These are phyloP conservation scores for Drosophila aff. DNA, from an alignment of 1,140 invertebrate genomes.

Conservation along the genomic window DNA sequence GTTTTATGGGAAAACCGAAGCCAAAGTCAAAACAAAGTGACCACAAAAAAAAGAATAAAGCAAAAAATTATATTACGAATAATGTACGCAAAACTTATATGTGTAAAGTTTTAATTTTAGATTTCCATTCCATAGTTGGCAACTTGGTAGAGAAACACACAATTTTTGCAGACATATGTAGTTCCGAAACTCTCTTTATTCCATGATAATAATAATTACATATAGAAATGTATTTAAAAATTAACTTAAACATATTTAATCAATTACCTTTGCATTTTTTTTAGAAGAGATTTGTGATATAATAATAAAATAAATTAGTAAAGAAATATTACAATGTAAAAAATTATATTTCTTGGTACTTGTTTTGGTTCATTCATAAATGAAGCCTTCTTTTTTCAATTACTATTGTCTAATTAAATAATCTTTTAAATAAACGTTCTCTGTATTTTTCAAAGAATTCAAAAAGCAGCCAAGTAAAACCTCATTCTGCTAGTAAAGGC, in stretches of 20 bases:
- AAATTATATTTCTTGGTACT: too few species aligned
- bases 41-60: background rate
- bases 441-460: background rate
- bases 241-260: background rate
- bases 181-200: background rate
- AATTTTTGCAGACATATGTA: background rate
- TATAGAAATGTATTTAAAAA: background rate
- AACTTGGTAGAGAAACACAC: background rate
- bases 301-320: background rate
- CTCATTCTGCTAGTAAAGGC: background rate
- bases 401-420: background rate
- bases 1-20: constrained; percentile 26
- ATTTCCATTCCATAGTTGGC: background rate
- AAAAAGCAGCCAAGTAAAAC: too few species aligned
- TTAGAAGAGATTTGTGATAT: too few species aligned
- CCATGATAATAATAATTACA: background rate
- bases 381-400: too few species aligned
- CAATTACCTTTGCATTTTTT: too few species aligned
- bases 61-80: background rate
- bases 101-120: constrained; percentile 28
- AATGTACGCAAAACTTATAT: background rate
- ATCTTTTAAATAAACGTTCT: background rate
- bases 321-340: background rate
- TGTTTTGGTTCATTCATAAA: too few species aligned
- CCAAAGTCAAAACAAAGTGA: constrained; percentile 40